Conservation (phyloP, 2,113 vertebrate genomes). For the human region GRCh38 chr11:132644001-132644500, state of each 20-base stretch:
- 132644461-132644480: constrained; percentile 28
- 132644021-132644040: not conserved
- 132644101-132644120: constrained; percentile 22
- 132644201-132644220: no score
- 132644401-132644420: not conserved
- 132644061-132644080: not conserved
- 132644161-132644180: constrained; percentile 8
- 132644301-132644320: not conserved
- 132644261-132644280: not conserved
- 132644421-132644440: not conserved
- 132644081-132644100: constrained; percentile 26
- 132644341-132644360: not conserved
- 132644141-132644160: constrained; percentile 22
- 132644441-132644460: not conserved
- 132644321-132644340: not conserved
- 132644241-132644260: no score
- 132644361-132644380: not conserved
- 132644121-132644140: not conserved
- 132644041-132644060: not conserved
- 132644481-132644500: constrained; percentile 21
- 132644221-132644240: no score
- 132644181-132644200: not conserved
- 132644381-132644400: not conserved
- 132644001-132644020: fast-evolving
- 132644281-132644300: not conserved